Conservation (phyloP, 1,140 invertebrate species). For the Agrypnia vestita region DNA sequence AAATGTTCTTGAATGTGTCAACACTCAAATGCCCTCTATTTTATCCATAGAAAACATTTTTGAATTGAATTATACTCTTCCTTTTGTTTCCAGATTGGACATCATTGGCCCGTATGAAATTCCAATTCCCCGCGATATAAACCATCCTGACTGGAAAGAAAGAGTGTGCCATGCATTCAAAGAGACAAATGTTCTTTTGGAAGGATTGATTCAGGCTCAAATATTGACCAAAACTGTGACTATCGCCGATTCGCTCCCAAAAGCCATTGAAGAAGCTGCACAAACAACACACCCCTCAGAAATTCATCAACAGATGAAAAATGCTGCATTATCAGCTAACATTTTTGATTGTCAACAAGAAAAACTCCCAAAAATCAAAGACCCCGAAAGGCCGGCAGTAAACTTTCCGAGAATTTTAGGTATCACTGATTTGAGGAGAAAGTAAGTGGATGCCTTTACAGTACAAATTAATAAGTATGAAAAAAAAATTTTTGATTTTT, state of each 20-base stretch:
- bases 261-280: slow-evolving; percentile 66
- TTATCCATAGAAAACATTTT: not conserved
- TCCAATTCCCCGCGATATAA: slow-evolving; percentile 69
- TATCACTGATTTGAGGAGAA: slow-evolving; percentile 79
- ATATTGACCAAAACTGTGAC: slow-evolving; percentile 83
- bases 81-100: slow-evolving; percentile 66
- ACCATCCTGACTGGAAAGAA: slow-evolving; percentile 79
- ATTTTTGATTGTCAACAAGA: slow-evolving; percentile 86
- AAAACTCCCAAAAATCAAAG: slow-evolving; percentile 82
- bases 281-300: slow-evolving; percentile 69
- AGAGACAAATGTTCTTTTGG: slow-evolving; percentile 78
- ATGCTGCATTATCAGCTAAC: slow-evolving; percentile 80
- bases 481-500: no score
- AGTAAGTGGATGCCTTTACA: slow-evolving; percentile 73
- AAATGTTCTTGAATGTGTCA: no score
- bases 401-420: slow-evolving; percentile 83
- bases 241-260: slow-evolving; percentile 76
- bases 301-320: slow-evolving; percentile 74
- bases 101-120: slow-evolving; percentile 69
- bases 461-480: no score
- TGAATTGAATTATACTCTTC: not conserved
- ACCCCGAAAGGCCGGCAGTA: slow-evolving; percentile 79
- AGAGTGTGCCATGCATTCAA: slow-evolving; percentile 74
- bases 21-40: not conserved
- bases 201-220: slow-evolving; percentile 82